phyloP scores from a whole-genome alignment of 2,888 invertebrate species.

The Aradus depressus region DNA sequence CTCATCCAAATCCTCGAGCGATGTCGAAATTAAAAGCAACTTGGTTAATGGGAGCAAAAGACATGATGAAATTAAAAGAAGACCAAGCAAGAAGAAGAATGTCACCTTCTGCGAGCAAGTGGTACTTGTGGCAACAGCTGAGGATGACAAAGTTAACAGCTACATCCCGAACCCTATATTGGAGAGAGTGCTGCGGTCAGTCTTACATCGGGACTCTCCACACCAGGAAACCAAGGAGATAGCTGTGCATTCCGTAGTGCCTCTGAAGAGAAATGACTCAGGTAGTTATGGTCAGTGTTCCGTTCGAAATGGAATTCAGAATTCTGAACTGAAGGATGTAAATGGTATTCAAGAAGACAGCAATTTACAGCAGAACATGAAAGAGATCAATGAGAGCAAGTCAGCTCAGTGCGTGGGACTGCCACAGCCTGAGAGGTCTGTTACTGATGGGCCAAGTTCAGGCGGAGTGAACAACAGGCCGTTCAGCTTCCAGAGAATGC shows the following conservation, averaged over 20 bases:
- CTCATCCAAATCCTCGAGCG: neutral
- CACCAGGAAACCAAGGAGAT: conserved; percentile 39
- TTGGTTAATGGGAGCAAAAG: conserved; percentile 14
- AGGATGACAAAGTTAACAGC: conserved; percentile 81
- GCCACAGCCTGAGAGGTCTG: neutral
- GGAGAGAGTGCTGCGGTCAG: conserved; percentile 72
- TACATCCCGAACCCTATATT: conserved; percentile 85
- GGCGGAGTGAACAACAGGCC: neutral
- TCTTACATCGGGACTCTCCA: conserved; percentile 57
- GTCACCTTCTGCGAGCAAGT: conserved; percentile 93
- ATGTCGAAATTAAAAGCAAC: conserved; percentile 23
- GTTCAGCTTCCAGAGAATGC: conserved; percentile 13
- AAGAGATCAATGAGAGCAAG: neutral
- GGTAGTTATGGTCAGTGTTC: conserved; percentile 37
- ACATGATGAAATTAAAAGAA: conserved; percentile 34
- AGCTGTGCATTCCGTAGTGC: conserved; percentile 32
- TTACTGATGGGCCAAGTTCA: neutral
- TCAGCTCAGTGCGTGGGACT: too few relatives aligned
- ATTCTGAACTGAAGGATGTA: neutral
- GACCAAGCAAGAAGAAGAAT: conserved; percentile 74
- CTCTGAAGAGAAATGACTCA: conserved; percentile 33
- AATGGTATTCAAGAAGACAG: neutral
- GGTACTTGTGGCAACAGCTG: conserved; percentile 81
- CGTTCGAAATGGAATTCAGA: conserved; percentile 27
- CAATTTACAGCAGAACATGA: neutral